Evolutionary conservation across 23 tunicate species (phyloP), one percentile per base, ranked within the genome.

Genomic region (Styela clava): DNA sequence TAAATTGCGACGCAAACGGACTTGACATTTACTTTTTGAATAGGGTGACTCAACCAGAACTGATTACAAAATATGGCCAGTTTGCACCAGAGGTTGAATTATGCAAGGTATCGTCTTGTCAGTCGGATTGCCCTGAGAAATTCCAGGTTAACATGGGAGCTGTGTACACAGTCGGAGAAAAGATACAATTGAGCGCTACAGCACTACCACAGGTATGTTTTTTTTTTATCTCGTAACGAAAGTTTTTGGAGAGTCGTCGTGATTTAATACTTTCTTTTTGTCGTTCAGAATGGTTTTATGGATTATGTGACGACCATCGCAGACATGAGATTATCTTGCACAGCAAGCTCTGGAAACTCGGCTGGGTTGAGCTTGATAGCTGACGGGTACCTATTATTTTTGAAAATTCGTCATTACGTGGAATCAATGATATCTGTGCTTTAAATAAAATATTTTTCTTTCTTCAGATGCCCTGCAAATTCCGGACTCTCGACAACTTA

Each of bases 121-220:
- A 79, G n/a, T 24, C 52, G 25, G 0, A 56, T 24, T 79, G 83
- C 22, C 83, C 83, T 2, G 23, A 61, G 33, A 30, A 64, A 32
- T 63, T 31, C 28, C 73, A 64, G 33, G 83, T 79, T 63, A 23
- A 20, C 29, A 31, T 31, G 20, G 52, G 61, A 12, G 83, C 83
- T 18, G 74, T 79, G 33, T 79, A 79, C 73, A 79, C 83, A 7
- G 61, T 79, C 16, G 83, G 83, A 23, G 69, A 79, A 65, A 63
- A 62, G 73, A 64, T 79, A 27, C 83, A 79, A 27, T 32, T 78
- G 12, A 61, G 63, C 33, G 52, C 64, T 61, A 23, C 29, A 32
- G 37, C 69, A 61, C 28, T 34, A 3, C 21, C 51, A 27, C 68
- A 78, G 68, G 82, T 67, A 67, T 18, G 31, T 18, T 67, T 67